A percentile compares a stretch with the other conserved stretches of the same genome.
phyloP scores from a whole-genome alignment of 2,113 vertebrate genomes.

The Syrrhaptes paradoxus region DNA sequence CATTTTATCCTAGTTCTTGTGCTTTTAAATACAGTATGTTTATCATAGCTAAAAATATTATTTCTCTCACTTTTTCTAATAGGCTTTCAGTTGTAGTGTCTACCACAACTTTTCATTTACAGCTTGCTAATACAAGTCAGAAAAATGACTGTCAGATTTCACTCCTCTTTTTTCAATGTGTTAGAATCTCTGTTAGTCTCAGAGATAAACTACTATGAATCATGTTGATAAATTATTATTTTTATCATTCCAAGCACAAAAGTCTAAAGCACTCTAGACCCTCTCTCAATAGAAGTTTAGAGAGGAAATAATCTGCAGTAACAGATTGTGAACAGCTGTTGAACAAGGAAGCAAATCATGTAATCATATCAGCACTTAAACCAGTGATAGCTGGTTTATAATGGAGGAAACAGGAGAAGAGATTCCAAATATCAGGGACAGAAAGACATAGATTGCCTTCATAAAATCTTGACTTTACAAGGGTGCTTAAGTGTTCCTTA shows the following conservation, averaged over 20 bases:
- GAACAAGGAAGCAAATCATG: slow-evolving; percentile 39
- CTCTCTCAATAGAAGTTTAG: background rate
- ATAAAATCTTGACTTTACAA: background rate
- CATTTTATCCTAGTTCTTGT: background rate
- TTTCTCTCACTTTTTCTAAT: background rate
- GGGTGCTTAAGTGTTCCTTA: background rate
- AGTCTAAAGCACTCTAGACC: slow-evolving; percentile 8
- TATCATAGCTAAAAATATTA: background rate
- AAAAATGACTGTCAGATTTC: background rate
- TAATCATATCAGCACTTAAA: slow-evolving; percentile 53
- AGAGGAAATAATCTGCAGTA: slow-evolving; percentile 39
- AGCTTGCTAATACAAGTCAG: background rate
- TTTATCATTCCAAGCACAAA: background rate
- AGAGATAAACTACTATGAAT: background rate
- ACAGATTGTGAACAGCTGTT: slow-evolving; percentile 46
- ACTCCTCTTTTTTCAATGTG: background rate
- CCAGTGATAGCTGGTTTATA: slow-evolving; percentile 17
- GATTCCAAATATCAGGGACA: background rate
- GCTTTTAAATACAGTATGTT: background rate
- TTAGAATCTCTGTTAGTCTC: background rate
- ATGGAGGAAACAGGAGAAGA: slow-evolving; percentile 1
- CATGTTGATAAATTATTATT: slow-evolving; percentile 14
- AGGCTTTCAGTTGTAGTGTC: background rate
- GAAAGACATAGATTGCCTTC: background rate
- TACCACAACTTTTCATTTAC: background rate